A percentile compares a stretch with the other conserved stretches of the same genome.
phyloP scores from a whole-genome alignment of 2,113 vertebrate species.

The Pterocles gutturalis region DNA sequence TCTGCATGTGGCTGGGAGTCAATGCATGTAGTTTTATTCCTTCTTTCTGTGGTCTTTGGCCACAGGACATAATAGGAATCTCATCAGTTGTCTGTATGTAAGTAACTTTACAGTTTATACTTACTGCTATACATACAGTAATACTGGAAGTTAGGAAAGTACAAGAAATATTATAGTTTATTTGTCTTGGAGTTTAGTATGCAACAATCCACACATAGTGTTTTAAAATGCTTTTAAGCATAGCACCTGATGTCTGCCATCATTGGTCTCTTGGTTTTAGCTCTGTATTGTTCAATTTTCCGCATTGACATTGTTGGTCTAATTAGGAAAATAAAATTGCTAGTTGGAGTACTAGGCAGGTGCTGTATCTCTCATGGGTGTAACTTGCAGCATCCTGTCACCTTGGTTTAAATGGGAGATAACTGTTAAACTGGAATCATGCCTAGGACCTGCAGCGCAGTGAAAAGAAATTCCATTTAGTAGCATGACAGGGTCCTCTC shows the following conservation, averaged over 20 bases:
- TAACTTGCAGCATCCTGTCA: not conserved
- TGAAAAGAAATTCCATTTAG: not conserved
- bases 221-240: not conserved
- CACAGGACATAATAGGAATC: not conserved
- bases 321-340: not conserved
- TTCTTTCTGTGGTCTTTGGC: not conserved
- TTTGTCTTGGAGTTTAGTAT: not conserved
- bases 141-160: not conserved
- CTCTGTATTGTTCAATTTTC: not conserved
- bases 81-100: not conserved
- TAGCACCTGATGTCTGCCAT: not conserved
- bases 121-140: too few relatives aligned
- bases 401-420: rapidly evolving
- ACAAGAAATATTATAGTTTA: not conserved
- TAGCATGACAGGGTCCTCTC: not conserved
- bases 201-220: not conserved
- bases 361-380: not conserved
- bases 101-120: too few relatives aligned
- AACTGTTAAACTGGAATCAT: not conserved
- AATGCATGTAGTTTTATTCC: not conserved
- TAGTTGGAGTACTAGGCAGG: not conserved
- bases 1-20: rapidly evolving
- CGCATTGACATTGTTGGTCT: not conserved
- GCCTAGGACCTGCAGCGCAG: not conserved
- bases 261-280: not conserved